phyloP scores from a whole-genome alignment of 2,888 invertebrate genomes.

The Amiota mariae region DNA sequence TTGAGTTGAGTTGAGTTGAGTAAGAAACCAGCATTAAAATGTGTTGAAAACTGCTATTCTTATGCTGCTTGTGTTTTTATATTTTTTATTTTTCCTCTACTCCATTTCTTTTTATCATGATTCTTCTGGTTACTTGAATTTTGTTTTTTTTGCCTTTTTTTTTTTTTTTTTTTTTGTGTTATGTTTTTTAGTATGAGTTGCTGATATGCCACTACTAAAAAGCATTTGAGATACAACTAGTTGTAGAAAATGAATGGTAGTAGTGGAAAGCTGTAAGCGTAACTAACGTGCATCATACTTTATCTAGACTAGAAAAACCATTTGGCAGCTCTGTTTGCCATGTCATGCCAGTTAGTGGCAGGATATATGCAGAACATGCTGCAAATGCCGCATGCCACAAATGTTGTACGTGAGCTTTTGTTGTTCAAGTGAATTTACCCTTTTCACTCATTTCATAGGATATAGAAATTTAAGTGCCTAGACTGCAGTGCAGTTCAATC shows the following conservation, averaged over 20 bases:
- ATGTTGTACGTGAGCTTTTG: conserved; percentile 8
- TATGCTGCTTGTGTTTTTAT: neutral
- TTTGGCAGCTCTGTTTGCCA: conserved; percentile 12
- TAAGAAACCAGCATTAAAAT: neutral
- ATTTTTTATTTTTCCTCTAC: neutral
- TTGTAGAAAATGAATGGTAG: too few species aligned
- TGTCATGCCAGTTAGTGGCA: conserved; percentile 13
- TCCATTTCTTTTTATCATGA: too few species aligned
- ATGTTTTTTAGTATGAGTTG: too few species aligned
- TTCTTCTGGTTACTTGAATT: too few species aligned
- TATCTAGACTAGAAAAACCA: neutral
- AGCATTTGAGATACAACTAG: too few species aligned
- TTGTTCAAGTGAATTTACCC: conserved; percentile 8
- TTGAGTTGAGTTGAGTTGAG: neutral
- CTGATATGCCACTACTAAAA: too few species aligned
- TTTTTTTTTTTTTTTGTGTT: too few species aligned
- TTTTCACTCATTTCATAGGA: neutral
- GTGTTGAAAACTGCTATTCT: conserved; percentile 2
- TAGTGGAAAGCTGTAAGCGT: neutral
- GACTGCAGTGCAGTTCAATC: too few species aligned
- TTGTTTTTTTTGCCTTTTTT: too few species aligned
- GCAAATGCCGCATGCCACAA: neutral
- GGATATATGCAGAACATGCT: conserved; percentile 15
- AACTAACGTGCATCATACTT: too few species aligned
- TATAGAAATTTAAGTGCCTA: too few species aligned